A percentile compares a stretch with the other conserved stretches of the same genome.
Conservation (phyloP, 2,113 vertebrate genomes). For the Lucifuga dentata region DNA sequence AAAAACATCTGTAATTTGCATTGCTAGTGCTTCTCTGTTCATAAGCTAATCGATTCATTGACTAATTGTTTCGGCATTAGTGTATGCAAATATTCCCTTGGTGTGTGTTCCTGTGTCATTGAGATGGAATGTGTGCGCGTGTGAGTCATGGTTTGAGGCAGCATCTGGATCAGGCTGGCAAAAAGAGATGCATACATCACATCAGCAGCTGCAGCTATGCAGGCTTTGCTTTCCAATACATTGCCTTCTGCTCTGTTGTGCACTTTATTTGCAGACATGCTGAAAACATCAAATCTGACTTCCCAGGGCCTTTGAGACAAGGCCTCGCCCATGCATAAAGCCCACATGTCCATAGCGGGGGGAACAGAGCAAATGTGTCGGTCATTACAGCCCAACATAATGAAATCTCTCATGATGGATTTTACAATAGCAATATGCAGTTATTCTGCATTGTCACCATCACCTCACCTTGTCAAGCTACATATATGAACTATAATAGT, state of each 20-base stretch:
- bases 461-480: neutral
- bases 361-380: neutral
- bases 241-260: conserved; percentile 42
- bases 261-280: conserved; percentile 40
- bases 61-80: neutral
- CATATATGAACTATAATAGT: too few relatives aligned
- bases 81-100: neutral
- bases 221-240: conserved; percentile 37
- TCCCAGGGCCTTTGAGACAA: conserved; percentile 10
- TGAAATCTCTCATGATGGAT: neutral
- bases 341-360: neutral
- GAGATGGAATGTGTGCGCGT: conserved; percentile 18
- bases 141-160: conserved; percentile 28
- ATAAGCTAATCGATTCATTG: conserved; percentile 5
- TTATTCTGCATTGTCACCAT: neutral
- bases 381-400: neutral
- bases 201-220: conserved; percentile 47
- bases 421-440: neutral
- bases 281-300: conserved; percentile 30
- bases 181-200: conserved; percentile 31
- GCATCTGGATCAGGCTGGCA: conserved; percentile 51
- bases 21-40: neutral
- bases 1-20: too few relatives aligned
- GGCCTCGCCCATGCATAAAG: conserved; percentile 2
- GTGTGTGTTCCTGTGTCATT: conserved; percentile 18